Conservation (phyloP, 2,888 invertebrate genomes). For the Lasioglossum zephyrum region DNA sequence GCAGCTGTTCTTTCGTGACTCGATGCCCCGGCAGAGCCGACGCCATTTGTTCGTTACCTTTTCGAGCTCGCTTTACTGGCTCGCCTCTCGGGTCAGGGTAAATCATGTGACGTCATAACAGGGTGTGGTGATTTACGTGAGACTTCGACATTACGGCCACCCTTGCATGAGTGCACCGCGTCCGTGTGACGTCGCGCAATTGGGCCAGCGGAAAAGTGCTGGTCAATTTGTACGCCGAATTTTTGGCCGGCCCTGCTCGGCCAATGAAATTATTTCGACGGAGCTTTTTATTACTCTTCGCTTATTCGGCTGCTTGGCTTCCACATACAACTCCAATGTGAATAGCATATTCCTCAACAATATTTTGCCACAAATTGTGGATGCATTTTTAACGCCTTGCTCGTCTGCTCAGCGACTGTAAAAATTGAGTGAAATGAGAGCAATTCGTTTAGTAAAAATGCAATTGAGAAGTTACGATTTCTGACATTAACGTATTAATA, state of each 20-base stretch:
- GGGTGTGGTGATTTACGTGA: conserved; percentile 79
- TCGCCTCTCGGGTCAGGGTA: conserved; percentile 79
- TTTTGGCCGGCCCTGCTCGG: conserved; percentile 18
- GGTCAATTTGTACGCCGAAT: conserved; percentile 25
- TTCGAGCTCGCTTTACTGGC: conserved; percentile 59
- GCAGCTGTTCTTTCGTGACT: conserved; percentile 68
- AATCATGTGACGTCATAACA: conserved; percentile 79
- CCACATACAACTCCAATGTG: background rate
- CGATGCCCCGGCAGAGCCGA: conserved; percentile 51
- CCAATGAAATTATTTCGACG: conserved; percentile 2
- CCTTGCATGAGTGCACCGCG: conserved; percentile 52
- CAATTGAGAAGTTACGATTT: background rate
- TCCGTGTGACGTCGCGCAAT: conserved; percentile 45
- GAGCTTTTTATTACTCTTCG: background rate
- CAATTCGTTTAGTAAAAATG: background rate
- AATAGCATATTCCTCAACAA: background rate
- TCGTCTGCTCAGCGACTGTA: background rate
- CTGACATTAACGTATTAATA: background rate
- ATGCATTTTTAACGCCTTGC: background rate
- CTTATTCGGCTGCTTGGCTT: background rate
- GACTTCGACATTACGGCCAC: conserved; percentile 57
- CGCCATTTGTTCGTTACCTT: conserved; percentile 61
- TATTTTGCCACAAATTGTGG: background rate
- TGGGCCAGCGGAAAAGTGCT: conserved; percentile 33
- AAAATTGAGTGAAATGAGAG: background rate